Evolutionary conservation across 2,888 invertebrate species (phyloP), one percentile per base, ranked within the genome.

Genomic region (Tenthredo distinguenda): DNA sequence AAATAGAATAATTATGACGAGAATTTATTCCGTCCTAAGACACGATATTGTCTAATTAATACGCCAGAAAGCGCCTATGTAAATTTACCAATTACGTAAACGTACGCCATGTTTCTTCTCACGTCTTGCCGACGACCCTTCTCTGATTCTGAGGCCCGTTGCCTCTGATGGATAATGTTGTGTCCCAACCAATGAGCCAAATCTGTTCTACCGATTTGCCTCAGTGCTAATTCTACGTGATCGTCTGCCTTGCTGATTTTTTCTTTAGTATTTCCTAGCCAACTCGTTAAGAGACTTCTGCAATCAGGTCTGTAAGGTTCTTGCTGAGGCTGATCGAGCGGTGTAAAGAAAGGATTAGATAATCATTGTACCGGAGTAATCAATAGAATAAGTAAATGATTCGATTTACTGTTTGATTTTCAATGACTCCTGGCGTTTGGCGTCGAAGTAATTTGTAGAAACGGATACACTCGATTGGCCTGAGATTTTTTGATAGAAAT

Each of bases 41-140:
- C 1, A 40, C n/a, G n/a, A 10, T n/a, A 74, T 31, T 2, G n/a
- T 7, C 15, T 37, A 21, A 21, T 21, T 21, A 21, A 37, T 21
- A 40, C 72, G 40, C 72, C 43, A 18, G 4, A 74, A 74, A 43
- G n/a, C 40, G 40, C 26, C 21, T 21, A 21, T 9, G 10, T 74
- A 43, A 82, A 84, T 68, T 43, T 65, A 82, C 79, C 82, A 85
- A 77, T 84, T 76, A 65, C 84, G 85, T 55, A 85, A 88, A 88
- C 88, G 88, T 88, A 88, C 88, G 86, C 86, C 88, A 85, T 83
- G 83, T 68, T 83, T 83, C 68, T 40, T 68, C 68, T 68, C 34
- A 9, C 43, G 26, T 83, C 77, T 77, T 55, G 31, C 7, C 10
- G 40, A 43, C 2, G 5, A 18, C 31, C 43, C 74, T 87, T 86